A percentile compares a stretch with the other conserved stretches of the same genome.
These are phyloP conservation scores for Hydrolagus colliei DNA, from an alignment of 2,797 vertebrate species.

Conservation along the genomic window DNA sequence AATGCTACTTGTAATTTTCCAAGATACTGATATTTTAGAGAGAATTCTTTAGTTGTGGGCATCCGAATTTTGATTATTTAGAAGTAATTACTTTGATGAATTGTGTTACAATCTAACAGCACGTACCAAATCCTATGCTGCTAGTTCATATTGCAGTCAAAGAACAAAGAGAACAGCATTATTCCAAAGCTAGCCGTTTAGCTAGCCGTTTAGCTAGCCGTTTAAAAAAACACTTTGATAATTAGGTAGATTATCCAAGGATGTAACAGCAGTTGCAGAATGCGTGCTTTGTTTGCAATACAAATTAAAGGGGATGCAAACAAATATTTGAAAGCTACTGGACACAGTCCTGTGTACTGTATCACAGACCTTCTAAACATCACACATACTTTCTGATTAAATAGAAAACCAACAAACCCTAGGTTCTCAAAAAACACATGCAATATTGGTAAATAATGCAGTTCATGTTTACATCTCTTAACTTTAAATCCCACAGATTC, in stretches of 20 bases:
- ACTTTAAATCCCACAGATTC: not conserved
- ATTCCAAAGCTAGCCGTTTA: constrained; percentile 8
- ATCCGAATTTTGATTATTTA: not conserved
- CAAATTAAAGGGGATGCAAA: not conserved
- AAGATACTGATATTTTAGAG: not conserved
- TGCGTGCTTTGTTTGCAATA: not conserved
- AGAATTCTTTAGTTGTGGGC: not conserved
- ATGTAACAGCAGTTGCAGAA: constrained; percentile 1
- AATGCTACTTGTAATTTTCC: not conserved
- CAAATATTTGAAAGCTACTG: not conserved
- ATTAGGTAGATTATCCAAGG: not conserved
- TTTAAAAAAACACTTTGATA: not conserved
- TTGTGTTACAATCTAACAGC: not conserved
- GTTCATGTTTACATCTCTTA: not conserved
- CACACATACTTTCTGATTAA: not conserved
- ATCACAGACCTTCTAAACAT: not conserved
- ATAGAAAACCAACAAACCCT: not conserved
- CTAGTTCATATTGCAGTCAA: not conserved
- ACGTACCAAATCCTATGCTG: not conserved
- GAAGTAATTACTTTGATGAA: not conserved
- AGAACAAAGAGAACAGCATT: constrained; percentile 5
- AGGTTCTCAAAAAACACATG: not conserved
- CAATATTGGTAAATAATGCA: not conserved
- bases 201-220: too few species aligned
- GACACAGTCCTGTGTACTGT: not conserved